phyloP scores from a whole-genome alignment of 2,113 vertebrate species.

The Epinephelus fuscoguttatus region DNA sequence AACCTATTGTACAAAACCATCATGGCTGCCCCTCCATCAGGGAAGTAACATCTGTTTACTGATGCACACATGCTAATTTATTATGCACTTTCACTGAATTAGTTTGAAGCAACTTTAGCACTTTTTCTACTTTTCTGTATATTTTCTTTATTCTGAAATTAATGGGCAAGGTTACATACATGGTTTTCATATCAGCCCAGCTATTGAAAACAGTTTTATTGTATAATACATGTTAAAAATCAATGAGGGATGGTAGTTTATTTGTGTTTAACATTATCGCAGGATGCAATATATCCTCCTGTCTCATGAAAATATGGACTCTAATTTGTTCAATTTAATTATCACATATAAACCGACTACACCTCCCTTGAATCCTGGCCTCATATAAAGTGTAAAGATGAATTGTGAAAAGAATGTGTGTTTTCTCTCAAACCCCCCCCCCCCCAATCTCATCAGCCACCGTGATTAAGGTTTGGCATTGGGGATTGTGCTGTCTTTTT shows the following conservation, averaged over 20 bases:
- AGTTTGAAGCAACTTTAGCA: background rate
- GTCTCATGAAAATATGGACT: conserved; percentile 46
- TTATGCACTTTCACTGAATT: conserved; percentile 1
- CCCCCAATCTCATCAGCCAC: conserved; percentile 83
- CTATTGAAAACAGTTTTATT: background rate
- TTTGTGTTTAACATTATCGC: background rate
- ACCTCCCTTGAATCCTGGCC: conserved; percentile 64
- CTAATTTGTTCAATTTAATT: conserved; percentile 69
- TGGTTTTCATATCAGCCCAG: background rate
- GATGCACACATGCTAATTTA: conserved; percentile 3
- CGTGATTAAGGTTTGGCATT: conserved; percentile 87
- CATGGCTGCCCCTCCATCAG: conserved; percentile 28
- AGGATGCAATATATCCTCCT: background rate
- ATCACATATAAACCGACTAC: conserved; percentile 60
- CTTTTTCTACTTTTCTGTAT: background rate
- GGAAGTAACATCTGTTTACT: conserved; percentile 36
- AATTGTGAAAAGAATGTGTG: conserved; percentile 81
- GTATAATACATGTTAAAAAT: background rate
- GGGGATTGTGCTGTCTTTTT: conserved; percentile 91
- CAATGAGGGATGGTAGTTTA: background rate
- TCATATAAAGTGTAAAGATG: conserved; percentile 77
- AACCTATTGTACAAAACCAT: conserved; percentile 42
- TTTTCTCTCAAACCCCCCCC: conserved; percentile 67
- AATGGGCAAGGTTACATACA: background rate
- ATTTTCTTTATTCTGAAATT: background rate